phyloP scores from a whole-genome alignment of 2,113 vertebrate genomes.

The Tichodroma muraria region DNA sequence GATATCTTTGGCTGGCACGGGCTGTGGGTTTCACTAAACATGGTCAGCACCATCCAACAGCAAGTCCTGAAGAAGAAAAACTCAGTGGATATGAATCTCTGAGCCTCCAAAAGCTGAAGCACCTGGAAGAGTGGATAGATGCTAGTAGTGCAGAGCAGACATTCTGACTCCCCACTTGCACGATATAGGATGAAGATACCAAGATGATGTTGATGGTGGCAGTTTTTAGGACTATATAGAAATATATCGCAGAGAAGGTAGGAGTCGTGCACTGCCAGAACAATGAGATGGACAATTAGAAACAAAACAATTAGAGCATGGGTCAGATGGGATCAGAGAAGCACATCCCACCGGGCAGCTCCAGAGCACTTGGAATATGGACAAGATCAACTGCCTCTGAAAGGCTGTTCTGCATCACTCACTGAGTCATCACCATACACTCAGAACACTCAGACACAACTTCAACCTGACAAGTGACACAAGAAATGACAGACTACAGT shows the following conservation, averaged over 20 bases:
- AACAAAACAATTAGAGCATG: neutral
- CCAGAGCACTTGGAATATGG: neutral
- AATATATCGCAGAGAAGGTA: neutral
- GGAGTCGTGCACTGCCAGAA: neutral
- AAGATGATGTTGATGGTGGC: neutral
- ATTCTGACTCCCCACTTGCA: neutral
- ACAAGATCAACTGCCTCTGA: neutral
- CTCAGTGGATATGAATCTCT: neutral
- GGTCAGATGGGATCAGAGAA: neutral
- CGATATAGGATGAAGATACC: neutral
- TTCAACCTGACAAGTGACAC: neutral
- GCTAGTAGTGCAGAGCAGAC: neutral
- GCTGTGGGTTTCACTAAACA: neutral
- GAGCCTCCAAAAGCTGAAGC: neutral
- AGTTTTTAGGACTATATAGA: neutral
- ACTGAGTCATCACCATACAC: neutral
- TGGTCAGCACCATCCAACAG: neutral
- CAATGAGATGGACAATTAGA: neutral
- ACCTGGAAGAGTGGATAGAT: neutral
- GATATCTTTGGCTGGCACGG: neutral
- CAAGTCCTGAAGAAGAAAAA: neutral
- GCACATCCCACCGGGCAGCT: neutral
- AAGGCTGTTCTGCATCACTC: neutral
- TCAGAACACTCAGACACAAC: neutral
- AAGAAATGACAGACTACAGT: neutral